phyloP scores from a whole-genome alignment of 1,140 invertebrate genomes.

The Pygmarrhopalites habei region DNA sequence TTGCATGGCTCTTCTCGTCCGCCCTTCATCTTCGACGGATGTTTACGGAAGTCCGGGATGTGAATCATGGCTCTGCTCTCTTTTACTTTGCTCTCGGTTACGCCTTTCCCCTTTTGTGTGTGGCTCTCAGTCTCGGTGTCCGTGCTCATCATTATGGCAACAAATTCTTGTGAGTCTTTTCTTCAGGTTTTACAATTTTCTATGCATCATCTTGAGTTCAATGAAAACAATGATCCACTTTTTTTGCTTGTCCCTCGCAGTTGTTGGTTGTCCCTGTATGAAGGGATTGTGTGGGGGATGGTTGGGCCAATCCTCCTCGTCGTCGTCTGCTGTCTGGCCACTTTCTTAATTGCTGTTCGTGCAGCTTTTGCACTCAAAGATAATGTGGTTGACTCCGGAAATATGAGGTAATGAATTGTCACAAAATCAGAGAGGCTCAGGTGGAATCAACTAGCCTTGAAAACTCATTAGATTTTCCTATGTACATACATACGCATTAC shows the following conservation, averaged over 20 bases:
- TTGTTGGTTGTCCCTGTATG: conserved; percentile 90
- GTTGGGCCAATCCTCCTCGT: conserved; percentile 74
- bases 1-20: conserved; percentile 86
- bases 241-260: too few species aligned
- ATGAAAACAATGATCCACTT: too few species aligned
- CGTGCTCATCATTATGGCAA: conserved; percentile 93
- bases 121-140: conserved; percentile 83
- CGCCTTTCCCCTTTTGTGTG: conserved; percentile 84
- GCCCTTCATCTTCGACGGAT: conserved; percentile 87
- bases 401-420: conserved; percentile 56
- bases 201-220: too few species aligned
- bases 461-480: too few species aligned
- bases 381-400: conserved; percentile 81
- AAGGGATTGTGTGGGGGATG: conserved; percentile 82
- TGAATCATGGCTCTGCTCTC: conserved; percentile 89
- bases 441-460: too few species aligned
- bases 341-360: conserved; percentile 73
- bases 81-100: conserved; percentile 94
- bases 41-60: conserved; percentile 89
- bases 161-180: conserved; percentile 72
- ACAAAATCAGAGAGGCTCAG: too few species aligned
- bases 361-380: conserved; percentile 86
- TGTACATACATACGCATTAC: too few species aligned
- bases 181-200: too few species aligned
- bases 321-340: conserved; percentile 67